Evolutionary conservation across 2,797 vertebrate genomes (phyloP).

Genomic region (Danio albolineatus): DNA sequence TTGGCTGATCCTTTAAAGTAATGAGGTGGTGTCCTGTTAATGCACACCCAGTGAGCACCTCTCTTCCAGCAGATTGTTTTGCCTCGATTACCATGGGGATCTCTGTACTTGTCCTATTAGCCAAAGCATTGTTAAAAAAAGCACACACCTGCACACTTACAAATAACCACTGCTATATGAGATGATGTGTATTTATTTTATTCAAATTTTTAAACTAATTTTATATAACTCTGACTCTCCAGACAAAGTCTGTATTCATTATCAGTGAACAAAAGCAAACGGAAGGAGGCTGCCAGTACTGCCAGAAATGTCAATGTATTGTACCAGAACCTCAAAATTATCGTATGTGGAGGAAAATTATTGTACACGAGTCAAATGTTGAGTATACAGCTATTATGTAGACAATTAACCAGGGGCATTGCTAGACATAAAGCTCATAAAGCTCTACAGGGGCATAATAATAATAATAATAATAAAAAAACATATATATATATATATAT

Average conservation of each 20-base stretch:
- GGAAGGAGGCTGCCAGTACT: background rate
- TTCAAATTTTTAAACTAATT: background rate
- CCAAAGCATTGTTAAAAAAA: conserved; percentile 49
- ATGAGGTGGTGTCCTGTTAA: conserved; percentile 62
- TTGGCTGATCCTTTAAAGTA: conserved; percentile 67
- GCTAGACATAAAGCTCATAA: too few species aligned
- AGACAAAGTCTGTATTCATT: background rate
- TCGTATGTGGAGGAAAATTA: too few species aligned
- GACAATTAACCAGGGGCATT: too few species aligned
- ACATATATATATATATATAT: too few species aligned
- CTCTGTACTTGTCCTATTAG: conserved; percentile 60
- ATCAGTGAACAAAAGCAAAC: conserved; percentile 8
- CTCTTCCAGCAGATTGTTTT: conserved; percentile 58
- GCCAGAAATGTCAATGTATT: too few species aligned
- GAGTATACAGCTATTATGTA: too few species aligned
- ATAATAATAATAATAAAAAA: too few species aligned
- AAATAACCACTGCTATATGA: conserved; percentile 22
- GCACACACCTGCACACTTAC: conserved; percentile 33
- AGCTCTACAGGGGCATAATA: too few species aligned
- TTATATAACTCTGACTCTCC: background rate
- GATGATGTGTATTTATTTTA: background rate
- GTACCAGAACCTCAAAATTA: too few species aligned
- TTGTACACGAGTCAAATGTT: too few species aligned
- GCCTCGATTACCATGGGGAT: conserved; percentile 68
- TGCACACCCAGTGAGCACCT: conserved; percentile 63